Evolutionary conservation across 2,888 invertebrate genomes (phyloP).

Genomic region (Hermaeophaga mercurialis): DNA sequence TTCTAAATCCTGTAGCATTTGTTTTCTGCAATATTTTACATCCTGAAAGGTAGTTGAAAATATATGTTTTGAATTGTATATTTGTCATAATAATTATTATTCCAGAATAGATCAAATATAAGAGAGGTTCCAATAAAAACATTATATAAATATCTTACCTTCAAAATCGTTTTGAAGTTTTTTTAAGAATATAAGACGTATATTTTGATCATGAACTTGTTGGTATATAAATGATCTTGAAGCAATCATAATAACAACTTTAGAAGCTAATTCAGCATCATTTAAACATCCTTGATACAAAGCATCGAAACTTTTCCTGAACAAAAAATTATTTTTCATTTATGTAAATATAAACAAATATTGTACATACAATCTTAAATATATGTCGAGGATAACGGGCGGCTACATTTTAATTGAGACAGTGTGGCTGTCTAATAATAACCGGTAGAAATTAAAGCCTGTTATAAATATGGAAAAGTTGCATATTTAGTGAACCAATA

Average conservation of each 20-base stretch:
- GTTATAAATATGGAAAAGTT: too few relatives aligned
- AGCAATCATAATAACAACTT: conserved; percentile 50
- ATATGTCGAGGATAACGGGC: background rate
- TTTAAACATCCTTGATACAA: conserved; percentile 49
- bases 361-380: too few relatives aligned
- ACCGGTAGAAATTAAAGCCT: too few relatives aligned
- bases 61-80: too few relatives aligned
- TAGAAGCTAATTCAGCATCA: conserved; percentile 49
- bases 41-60: conserved; percentile 37
- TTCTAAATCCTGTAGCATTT: conserved; percentile 50
- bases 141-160: conserved; percentile 34
- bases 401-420: too few relatives aligned
- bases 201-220: conserved; percentile 43
- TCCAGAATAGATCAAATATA: background rate
- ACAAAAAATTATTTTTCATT: conserved; percentile 14
- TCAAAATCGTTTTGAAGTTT: conserved; percentile 52
- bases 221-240: conserved; percentile 49
- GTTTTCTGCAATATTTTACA: conserved; percentile 37
- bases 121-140: background rate
- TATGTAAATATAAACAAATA: background rate
- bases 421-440: too few relatives aligned
- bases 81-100: too few relatives aligned
- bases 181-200: conserved; percentile 45
- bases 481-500: too few relatives aligned
- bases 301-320: conserved; percentile 49